phyloP scores from a whole-genome alignment of 2,888 invertebrate genomes.

The Archaeoteleia sp. region DNA sequence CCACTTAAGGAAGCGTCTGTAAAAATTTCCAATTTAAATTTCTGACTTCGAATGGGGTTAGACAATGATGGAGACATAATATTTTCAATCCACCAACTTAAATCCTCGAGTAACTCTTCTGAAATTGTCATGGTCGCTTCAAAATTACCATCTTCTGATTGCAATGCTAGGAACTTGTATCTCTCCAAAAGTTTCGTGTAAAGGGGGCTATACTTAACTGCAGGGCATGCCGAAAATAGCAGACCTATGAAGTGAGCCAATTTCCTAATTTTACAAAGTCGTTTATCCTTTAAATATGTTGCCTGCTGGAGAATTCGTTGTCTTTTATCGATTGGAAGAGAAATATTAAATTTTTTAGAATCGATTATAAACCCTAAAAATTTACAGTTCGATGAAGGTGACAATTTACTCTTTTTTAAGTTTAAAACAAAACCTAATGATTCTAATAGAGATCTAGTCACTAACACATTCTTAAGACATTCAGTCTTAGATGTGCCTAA shows the following conservation, averaged over 20 bases:
- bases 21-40: conserved; percentile 7
- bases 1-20: conserved; percentile 1
- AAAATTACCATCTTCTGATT: neutral
- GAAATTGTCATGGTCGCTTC: neutral
- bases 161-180: neutral
- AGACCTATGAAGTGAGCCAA: conserved; percentile 29
- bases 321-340: too few relatives aligned
- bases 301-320: too few relatives aligned
- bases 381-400: too few relatives aligned
- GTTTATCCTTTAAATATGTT: too few relatives aligned
- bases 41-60: too few relatives aligned
- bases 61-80: too few relatives aligned
- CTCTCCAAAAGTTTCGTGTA: neutral
- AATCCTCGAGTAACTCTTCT: too few relatives aligned
- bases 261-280: conserved; percentile 25
- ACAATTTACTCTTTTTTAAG: too few relatives aligned
- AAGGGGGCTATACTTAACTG: conserved; percentile 23
- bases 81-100: too few relatives aligned
- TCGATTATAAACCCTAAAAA: too few relatives aligned
- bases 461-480: neutral
- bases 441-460: too few relatives aligned
- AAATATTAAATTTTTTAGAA: conserved; percentile 4
- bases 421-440: too few relatives aligned
- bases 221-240: conserved; percentile 22
- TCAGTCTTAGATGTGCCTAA: conserved; percentile 1